Evolutionary conservation across 2,888 invertebrate species (phyloP).

Genomic region (Drosophila fulvimacula): DNA sequence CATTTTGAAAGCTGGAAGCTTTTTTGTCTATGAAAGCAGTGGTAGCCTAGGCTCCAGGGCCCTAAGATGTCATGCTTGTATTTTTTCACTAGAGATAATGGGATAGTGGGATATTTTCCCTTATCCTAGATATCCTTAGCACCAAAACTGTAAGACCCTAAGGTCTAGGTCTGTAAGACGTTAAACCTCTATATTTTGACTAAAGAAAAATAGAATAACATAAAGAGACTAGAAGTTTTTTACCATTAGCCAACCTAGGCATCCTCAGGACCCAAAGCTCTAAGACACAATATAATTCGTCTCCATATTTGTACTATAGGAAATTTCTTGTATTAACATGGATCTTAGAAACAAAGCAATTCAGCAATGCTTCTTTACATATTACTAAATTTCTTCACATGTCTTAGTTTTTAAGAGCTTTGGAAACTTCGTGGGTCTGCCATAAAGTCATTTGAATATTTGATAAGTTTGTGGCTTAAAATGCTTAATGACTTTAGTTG

Average conservation of each 20-base stretch:
- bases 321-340: no score
- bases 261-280: not conserved
- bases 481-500: not conserved
- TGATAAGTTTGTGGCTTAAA: not conserved
- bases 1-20: no score
- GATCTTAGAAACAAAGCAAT: no score
- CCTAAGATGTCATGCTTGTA: not conserved
- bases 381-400: not conserved
- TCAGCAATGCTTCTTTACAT: not conserved
- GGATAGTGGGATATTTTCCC: no score
- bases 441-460: not conserved
- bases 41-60: no score
- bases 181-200: not conserved
- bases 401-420: not conserved
- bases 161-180: not conserved
- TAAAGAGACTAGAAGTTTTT: not conserved
- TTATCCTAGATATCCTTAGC: not conserved
- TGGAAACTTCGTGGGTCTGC: not conserved
- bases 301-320: no score
- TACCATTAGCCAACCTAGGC: not conserved
- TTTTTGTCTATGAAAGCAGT: no score
- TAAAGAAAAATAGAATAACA: not conserved
- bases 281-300: not conserved
- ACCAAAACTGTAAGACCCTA: not conserved
- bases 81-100: no score